These are phyloP conservation scores for Australoheros facetus DNA, from an alignment of 2,797 vertebrate genomes.

Conservation along the genomic window DNA sequence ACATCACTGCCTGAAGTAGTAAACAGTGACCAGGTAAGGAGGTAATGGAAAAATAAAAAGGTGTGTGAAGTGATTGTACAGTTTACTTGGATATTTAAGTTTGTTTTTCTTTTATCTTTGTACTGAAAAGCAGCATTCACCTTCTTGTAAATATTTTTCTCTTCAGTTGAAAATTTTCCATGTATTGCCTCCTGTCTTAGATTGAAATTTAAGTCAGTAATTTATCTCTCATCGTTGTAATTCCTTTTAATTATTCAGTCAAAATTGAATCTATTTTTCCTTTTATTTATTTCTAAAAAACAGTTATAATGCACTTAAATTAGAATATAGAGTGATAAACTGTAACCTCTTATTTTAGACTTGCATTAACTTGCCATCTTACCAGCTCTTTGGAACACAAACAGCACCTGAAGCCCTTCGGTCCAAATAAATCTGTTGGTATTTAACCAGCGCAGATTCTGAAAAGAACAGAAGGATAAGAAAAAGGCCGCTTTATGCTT, in stretches of 20 bases:
- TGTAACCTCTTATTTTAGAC: background rate
- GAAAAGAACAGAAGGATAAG: constrained; percentile 15
- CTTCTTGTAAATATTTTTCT: too few species aligned
- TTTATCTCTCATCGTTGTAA: background rate
- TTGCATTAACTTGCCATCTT: constrained; percentile 55
- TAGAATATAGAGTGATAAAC: background rate
- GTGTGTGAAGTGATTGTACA: background rate
- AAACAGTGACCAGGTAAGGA: background rate
- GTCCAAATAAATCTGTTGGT: constrained; percentile 87
- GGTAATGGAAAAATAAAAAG: background rate
- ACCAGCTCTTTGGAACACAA: constrained; percentile 91
- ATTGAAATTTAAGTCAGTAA: background rate
- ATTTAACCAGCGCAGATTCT: constrained; percentile 91
- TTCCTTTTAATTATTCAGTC: background rate
- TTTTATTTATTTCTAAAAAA: background rate
- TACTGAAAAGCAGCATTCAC: background rate
- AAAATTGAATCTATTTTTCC: background rate
- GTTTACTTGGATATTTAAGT: background rate
- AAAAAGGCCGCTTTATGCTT: background rate
- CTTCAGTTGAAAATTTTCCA: background rate
- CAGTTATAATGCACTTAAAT: background rate
- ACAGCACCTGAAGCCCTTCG: constrained; percentile 88
- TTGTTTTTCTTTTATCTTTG: background rate
- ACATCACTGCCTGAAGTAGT: constrained; percentile 1
- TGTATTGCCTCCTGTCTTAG: background rate